Base-by-base conservation (phyloP, 2,888 invertebrate genomes). In the Phengaris alcon region DNA sequence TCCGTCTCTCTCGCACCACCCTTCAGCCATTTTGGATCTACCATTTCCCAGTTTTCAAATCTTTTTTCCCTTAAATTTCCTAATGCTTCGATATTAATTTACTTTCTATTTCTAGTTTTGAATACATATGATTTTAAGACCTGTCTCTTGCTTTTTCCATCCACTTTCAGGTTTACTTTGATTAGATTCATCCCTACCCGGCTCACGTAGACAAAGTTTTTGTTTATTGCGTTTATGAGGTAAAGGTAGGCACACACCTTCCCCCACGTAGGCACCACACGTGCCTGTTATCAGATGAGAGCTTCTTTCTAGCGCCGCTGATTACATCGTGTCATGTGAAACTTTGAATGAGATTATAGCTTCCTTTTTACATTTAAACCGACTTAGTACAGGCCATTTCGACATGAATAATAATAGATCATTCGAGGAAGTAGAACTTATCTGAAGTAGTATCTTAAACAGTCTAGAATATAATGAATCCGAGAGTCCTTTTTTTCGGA, bases 41-140 rank as follows among this genome's bases (percentile, higher is more conserved):
- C 86, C 89, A 88, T 92, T 91, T 90, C 89, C 88, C 90, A 87
- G 88, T 92, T 92, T 93, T 91, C 87, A 87, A 87, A 86, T 89
- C 87, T 90, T 86, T 84, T 84, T 82, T 85, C 85, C 87, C 89
- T 91, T 90, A 90, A 92, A 92, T 91, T 91, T 90, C 84, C 88
- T 85, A 87, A 87, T 86, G 84, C 88, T 88, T 88, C 59, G 35
- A 64, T 64, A 64, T 64, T 64, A 64, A 64, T 35, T 52, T 64
- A 64, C 64, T 64, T 35, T 64, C 35, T 59, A 35, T 44, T 13
- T 6, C 2, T 64, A 13, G 12, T 64, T 6, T 35, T 64, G 6
- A 64, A 44, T 44, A 48, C 8, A 13, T 64, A 44, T 12, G 22
- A 44, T 13, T 64, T 64, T 7, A 12, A 35, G 13, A 35, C 13